These are phyloP conservation scores for Typhlomys cinereus DNA, from an alignment of 2,113 vertebrate genomes.

Conservation along the genomic window DNA sequence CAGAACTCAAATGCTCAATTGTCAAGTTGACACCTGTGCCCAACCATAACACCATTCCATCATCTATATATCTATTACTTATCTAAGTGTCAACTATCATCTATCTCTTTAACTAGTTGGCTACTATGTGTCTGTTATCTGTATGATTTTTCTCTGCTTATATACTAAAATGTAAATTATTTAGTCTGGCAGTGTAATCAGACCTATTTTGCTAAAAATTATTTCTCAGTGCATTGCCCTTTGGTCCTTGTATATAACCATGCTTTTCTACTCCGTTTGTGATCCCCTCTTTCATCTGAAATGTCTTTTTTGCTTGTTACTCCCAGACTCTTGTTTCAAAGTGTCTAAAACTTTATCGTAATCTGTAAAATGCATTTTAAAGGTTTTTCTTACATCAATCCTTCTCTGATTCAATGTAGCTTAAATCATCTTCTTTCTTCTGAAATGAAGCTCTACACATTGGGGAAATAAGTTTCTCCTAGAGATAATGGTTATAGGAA, in stretches of 20 bases:
- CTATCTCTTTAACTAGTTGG: no score
- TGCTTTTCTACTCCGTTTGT: neutral
- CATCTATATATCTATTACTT: no score
- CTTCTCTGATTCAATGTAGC: neutral
- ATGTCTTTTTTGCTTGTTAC: neutral
- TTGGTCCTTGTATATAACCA: neutral
- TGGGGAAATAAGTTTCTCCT: neutral
- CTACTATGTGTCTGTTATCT: no score
- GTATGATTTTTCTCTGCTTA: neutral
- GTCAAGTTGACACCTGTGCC: no score
- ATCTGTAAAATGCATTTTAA: conserved; percentile 1
- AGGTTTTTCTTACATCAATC: neutral
- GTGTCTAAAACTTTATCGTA: neutral
- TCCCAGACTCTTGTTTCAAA: neutral
- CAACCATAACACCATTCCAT: no score
- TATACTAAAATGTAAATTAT: neutral
- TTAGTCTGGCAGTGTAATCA: neutral
- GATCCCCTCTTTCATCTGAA: neutral
- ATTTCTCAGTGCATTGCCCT: neutral
- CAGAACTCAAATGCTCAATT: no score
- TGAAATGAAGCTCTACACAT: neutral
- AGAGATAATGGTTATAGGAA: neutral
- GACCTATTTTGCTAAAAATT: neutral
- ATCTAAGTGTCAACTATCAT: no score
- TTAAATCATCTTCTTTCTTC: neutral